These are phyloP conservation scores for Aradus depressus DNA, from an alignment of 2,888 invertebrate species.

Conservation along the genomic window DNA sequence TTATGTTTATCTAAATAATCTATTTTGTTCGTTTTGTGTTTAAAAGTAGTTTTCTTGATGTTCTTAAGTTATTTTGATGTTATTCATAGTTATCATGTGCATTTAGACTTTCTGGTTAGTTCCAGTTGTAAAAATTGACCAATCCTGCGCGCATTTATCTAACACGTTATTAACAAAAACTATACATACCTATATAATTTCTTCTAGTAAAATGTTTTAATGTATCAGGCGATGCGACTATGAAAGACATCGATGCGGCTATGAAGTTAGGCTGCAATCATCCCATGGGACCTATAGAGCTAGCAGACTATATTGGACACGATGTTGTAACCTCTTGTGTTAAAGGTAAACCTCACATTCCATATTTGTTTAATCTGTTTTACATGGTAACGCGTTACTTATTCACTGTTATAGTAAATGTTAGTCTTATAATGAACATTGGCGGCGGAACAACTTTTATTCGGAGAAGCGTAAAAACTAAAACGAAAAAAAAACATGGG, in stretches of 20 bases:
- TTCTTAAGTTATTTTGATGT: too few species aligned
- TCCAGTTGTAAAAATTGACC: too few species aligned
- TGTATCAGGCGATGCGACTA: constrained; percentile 52
- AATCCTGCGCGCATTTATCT: too few species aligned
- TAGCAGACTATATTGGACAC: constrained; percentile 69
- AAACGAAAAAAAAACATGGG: not conserved
- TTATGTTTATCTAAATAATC: too few species aligned
- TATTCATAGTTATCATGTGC: too few species aligned
- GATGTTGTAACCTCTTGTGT: constrained; percentile 65
- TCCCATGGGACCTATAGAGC: constrained; percentile 82
- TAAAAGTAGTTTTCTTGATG: too few species aligned
- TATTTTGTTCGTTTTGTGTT: too few species aligned
- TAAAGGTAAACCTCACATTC: constrained; percentile 42
- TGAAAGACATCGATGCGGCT: constrained; percentile 69
- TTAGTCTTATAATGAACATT: not conserved
- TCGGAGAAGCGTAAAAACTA: not conserved
- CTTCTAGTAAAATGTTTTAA: not conserved
- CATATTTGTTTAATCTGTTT: not conserved
- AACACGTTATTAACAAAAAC: not conserved
- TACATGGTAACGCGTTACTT: not conserved
- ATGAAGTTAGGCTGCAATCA: constrained; percentile 82
- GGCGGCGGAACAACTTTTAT: not conserved
- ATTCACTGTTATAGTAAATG: not conserved
- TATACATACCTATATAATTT: not conserved
- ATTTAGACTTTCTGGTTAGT: too few species aligned